A percentile compares a stretch with the other conserved stretches of the same genome.
Evolutionary conservation across 1,140 invertebrate genomes (phyloP).

Genomic region (Ridgeia piscesae): DNA sequence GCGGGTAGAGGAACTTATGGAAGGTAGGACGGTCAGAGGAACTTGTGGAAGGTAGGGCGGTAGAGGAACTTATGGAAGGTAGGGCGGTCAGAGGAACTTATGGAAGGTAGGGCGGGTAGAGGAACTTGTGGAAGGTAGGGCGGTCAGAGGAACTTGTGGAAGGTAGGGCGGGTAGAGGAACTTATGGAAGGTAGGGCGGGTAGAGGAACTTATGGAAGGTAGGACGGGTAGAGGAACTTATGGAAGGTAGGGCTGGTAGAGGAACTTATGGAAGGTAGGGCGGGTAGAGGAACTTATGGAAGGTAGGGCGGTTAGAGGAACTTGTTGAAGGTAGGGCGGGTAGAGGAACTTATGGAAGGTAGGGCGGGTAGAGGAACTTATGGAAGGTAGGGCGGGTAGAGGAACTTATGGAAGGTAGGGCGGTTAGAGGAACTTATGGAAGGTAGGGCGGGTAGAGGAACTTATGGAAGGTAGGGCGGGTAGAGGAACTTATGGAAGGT

Average conservation of each 20-base stretch:
- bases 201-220: neutral
- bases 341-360: neutral
- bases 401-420: neutral
- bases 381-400: neutral
- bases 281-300: too few species aligned
- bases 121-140: neutral
- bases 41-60: neutral
- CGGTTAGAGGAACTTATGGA: neutral
- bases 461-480: slow-evolving; percentile 58
- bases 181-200: neutral
- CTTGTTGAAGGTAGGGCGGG: too few species aligned
- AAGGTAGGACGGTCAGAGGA: neutral
- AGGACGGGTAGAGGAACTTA: neutral
- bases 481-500: neutral
- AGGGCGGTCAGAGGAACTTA: neutral
- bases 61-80: neutral
- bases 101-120: neutral
- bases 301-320: too few species aligned
- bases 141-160: too few species aligned
- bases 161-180: neutral
- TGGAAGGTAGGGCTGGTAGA: neutral
- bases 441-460: neutral
- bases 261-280: too few species aligned
- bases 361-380: neutral
- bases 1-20: neutral